A percentile compares a stretch with the other conserved stretches of the same genome.
Evolutionary conservation across 1,140 invertebrate species (phyloP).

Genomic region (Melipona quadrifasciata): DNA sequence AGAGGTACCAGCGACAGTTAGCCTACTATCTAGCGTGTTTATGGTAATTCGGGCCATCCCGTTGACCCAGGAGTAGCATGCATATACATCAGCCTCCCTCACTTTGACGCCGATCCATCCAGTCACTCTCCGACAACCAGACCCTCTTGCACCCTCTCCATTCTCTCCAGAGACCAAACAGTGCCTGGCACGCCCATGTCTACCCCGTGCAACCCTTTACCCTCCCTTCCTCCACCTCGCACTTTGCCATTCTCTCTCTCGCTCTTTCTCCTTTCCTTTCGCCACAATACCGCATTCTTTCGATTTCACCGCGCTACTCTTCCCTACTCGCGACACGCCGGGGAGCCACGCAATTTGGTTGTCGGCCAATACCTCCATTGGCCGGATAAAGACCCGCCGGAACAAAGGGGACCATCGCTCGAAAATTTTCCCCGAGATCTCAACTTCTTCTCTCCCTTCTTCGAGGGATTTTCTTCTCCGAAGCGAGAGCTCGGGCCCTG

Average conservation of each 20-base stretch:
- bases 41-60: conserved; percentile 74
- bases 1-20: conserved; percentile 69
- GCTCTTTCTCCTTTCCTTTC: neutral
- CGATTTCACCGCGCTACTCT: neutral
- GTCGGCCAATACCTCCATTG: conserved; percentile 54
- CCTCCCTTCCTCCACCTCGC: neutral
- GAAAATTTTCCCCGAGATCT: conserved; percentile 2
- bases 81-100: conserved; percentile 73
- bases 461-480: neutral
- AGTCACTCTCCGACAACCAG: conserved; percentile 43
- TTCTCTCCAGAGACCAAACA: conserved; percentile 61
- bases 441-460: neutral
- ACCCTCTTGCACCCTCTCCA: conserved; percentile 45
- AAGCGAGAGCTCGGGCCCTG: neutral
- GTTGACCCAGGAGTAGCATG: conserved; percentile 71
- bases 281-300: neutral
- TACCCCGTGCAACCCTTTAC: conserved; percentile 41
- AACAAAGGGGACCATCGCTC: conserved; percentile 28
- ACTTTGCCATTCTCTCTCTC: neutral
- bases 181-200: conserved; percentile 51
- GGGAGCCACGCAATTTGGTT: conserved; percentile 63
- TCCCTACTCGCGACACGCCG: conserved; percentile 37
- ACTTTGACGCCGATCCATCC: conserved; percentile 71
- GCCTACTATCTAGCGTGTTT: conserved; percentile 74
- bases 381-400: conserved; percentile 28